Percentiles rank a stretch among this genome's conserved stretches.
Evolutionary conservation across 2,888 invertebrate species (phyloP).

Genomic region (Actias luna): DNA sequence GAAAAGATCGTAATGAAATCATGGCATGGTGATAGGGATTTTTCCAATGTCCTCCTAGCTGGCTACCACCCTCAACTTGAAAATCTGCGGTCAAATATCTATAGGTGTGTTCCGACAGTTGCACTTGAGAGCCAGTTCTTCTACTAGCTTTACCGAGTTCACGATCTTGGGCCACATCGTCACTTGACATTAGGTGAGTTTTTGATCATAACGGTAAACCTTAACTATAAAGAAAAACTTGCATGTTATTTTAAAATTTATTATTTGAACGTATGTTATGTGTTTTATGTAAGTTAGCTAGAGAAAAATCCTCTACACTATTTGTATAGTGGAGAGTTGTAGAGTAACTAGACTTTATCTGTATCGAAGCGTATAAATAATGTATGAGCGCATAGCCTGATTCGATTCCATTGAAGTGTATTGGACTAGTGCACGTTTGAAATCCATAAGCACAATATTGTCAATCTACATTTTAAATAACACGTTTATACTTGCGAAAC

Average conservation of each 20-base stretch:
- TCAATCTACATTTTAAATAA: not conserved
- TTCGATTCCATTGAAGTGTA: constrained; percentile 6
- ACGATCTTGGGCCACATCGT: too few relatives aligned
- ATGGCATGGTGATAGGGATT: too few relatives aligned
- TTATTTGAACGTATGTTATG: not conserved
- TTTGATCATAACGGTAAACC: too few relatives aligned
- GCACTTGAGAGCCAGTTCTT: too few relatives aligned
- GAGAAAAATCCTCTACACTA: not conserved
- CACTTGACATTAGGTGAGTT: too few relatives aligned
- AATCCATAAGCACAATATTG: constrained; percentile 2
- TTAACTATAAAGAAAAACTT: not conserved
- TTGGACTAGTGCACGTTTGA: constrained; percentile 8
- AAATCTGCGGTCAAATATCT: too few relatives aligned
- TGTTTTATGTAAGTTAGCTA: not conserved
- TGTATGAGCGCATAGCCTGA: constrained; percentile 5
- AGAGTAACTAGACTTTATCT: not conserved
- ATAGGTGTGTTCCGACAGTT: too few relatives aligned
- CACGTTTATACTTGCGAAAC: not conserved
- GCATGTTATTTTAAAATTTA: not conserved
- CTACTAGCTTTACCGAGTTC: too few relatives aligned
- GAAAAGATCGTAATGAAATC: too few relatives aligned
- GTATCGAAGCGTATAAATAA: constrained; percentile 7
- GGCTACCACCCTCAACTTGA: too few relatives aligned
- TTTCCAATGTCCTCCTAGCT: too few relatives aligned
- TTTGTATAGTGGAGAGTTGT: constrained; percentile 2